These are phyloP conservation scores for Acanthosepion pharaonis DNA, from an alignment of 2,888 invertebrate genomes.

Conservation along the genomic window DNA sequence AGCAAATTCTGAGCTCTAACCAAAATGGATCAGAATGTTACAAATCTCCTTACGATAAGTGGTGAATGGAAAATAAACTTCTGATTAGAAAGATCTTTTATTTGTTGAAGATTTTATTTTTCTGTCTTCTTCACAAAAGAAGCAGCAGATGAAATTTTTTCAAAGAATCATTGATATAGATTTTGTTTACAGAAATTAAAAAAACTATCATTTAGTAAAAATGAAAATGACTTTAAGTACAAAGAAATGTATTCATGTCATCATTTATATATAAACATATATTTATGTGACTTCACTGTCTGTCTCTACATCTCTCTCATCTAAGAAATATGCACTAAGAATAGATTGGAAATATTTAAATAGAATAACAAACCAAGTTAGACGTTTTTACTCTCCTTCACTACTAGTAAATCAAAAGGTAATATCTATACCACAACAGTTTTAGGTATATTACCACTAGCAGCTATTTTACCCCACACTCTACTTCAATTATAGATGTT, in stretches of 20 bases:
- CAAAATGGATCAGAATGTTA: not conserved
- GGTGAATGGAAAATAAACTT: not conserved
- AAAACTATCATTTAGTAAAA: not conserved
- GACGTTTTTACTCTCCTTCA: no score
- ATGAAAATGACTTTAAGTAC: not conserved
- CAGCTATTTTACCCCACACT: no score
- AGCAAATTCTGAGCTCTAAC: not conserved
- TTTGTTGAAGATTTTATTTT: not conserved
- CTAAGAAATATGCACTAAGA: not conserved
- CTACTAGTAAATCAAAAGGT: no score
- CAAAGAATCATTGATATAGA: not conserved
- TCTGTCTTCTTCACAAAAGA: not conserved
- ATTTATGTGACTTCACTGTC: not conserved
- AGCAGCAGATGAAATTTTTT: not conserved
- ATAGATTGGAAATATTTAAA: not conserved
- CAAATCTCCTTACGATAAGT: not conserved
- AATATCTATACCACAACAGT: no score
- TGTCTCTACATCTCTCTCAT: not conserved
- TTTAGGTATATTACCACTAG: no score
- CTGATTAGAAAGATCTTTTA: not conserved
- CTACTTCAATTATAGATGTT: no score
- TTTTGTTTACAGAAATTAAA: not conserved
- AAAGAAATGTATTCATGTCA: not conserved
- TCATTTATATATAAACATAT: not conserved
- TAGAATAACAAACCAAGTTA: not conserved